Evolutionary conservation across 1,140 invertebrate species (phyloP).

Genomic region (Pinna nobilis): DNA sequence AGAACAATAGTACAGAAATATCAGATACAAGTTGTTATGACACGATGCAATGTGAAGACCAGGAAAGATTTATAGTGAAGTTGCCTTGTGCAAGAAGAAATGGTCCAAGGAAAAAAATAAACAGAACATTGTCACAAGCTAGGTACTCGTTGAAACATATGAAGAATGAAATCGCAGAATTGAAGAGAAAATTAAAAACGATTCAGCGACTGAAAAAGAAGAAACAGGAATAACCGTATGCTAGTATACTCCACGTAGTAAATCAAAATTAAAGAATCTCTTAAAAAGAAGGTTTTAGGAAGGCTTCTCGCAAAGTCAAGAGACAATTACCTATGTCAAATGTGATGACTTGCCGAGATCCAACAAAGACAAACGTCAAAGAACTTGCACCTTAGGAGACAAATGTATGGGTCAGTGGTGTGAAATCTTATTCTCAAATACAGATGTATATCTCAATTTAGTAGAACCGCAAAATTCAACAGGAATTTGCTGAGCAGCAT

Average conservation of each 20-base stretch:
- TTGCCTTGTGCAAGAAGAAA: constrained; percentile 25
- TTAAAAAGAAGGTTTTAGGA: too few relatives aligned
- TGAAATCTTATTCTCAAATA: constrained; percentile 11
- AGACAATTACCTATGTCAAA: constrained; percentile 15
- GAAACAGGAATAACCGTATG: background rate
- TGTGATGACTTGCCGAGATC: constrained; percentile 15
- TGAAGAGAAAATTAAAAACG: constrained; percentile 19
- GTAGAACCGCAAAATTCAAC: background rate
- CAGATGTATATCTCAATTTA: constrained; percentile 18
- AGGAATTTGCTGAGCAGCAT: constrained; percentile 2
- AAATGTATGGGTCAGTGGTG: constrained; percentile 9
- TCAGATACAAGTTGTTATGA: too few relatives aligned
- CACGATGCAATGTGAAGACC: too few relatives aligned
- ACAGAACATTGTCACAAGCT: constrained; percentile 12
- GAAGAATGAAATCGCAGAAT: background rate
- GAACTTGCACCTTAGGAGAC: background rate
- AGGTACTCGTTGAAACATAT: constrained; percentile 12
- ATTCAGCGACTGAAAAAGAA: constrained; percentile 11
- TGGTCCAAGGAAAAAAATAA: constrained; percentile 16
- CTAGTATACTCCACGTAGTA: constrained; percentile 1
- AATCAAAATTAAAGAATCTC: background rate
- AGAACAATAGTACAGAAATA: too few relatives aligned
- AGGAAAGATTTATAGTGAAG: too few relatives aligned
- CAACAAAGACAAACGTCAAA: background rate
- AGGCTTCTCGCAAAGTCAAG: background rate